Evolutionary conservation across 2,888 invertebrate genomes (phyloP), one percentile per base, ranked within the genome.

Genomic region (Tromatobia lineatoria): DNA sequence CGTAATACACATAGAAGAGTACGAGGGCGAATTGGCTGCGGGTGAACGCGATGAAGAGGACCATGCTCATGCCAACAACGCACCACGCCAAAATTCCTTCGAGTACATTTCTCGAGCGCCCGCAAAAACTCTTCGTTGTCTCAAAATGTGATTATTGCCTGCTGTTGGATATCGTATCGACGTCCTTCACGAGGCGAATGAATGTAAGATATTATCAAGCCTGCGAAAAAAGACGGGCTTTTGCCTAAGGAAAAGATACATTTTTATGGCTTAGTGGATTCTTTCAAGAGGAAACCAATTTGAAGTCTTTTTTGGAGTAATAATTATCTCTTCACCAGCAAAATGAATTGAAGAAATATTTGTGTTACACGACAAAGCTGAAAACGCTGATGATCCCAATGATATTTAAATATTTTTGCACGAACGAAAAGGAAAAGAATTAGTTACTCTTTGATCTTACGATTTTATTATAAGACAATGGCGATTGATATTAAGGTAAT

Each of bases 101-200:
- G 96, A 97, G 89, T 97, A 96, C 90, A 96, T 96, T 11, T 96
- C 97, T 0, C 95, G 96, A 89, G 95, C 97, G 79, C 96, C 96
- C 15, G 96, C 96, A 78, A 97, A 96, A 94, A 96, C 96, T 88
- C 92, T 97, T 87, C 97, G 97, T 91, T 97, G 97, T 92, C 95
- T 97, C 73, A 97, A 97, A 94, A 97, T 97, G 95, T 96, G 94
- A 95, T 54, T 38, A 38, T 42, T 20, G 20, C 69, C 64, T 34
- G 52, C 7, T 42, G 42, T 57, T 11, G 7, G 38, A 64, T 34
- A 64, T 47, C 47, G 59, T 13, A 45, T 34, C 73, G 45, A 59
- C 25, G 73, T 61, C 18, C 18, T 34, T n/a, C 15, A 23, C 20
- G 6, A 20, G 29, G 20, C 11, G 2, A 67, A 73, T 29, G 52